Percentiles rank a stretch among this genome's conserved stretches.
Conservation (phyloP, 1,140 invertebrate genomes). For the Holotrichia oblita region DNA sequence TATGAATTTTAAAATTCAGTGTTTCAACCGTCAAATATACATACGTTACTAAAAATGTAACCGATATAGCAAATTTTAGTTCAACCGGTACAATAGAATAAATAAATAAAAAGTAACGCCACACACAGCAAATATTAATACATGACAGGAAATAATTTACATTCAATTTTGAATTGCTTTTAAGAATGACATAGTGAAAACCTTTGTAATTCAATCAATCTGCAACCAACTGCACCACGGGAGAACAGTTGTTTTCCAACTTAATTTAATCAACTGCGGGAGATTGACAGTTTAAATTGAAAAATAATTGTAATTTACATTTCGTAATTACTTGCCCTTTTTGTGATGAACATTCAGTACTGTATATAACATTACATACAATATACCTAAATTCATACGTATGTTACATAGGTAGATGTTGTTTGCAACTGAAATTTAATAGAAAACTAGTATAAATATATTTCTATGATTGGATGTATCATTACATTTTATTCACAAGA, state of each 20-base stretch:
- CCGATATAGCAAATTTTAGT: no score
- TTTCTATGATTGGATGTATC: not conserved
- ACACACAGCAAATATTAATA: no score
- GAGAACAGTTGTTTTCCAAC: not conserved
- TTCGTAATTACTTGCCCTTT: not conserved
- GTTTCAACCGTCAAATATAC: no score
- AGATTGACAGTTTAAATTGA: not conserved
- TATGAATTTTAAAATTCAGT: no score
- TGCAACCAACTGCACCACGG: not conserved
- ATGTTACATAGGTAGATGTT: no score
- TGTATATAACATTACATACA: not conserved
- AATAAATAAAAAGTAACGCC: no score
- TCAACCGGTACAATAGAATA: no score
- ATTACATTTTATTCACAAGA: no score
- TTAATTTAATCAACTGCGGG: constrained; percentile 12
- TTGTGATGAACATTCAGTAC: not conserved
- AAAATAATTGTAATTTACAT: constrained; percentile 10
- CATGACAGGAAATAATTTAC: no score
- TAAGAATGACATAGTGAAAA: no score
- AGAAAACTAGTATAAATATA: not conserved
- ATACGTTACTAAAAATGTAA: no score
- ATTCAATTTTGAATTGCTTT: no score
- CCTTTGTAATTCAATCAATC: not conserved
- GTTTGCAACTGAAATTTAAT: not conserved
- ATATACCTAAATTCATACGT: not conserved